phyloP scores from a whole-genome alignment of 2,888 invertebrate genomes.

The Eilema depressum region DNA sequence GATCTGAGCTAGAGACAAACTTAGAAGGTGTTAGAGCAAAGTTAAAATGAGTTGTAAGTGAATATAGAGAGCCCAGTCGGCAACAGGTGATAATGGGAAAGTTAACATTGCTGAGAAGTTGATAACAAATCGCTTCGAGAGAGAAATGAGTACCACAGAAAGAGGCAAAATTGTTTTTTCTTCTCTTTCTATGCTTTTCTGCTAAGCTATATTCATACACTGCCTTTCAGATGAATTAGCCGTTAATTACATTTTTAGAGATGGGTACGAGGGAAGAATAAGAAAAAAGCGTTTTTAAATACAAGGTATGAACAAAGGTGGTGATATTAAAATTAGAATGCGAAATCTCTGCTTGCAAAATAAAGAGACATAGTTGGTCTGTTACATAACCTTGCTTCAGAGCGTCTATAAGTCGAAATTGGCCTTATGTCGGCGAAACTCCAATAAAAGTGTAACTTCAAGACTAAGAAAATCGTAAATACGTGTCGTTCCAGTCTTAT shows the following conservation, averaged over 20 bases:
- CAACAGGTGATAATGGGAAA: constrained; percentile 54
- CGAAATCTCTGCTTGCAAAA: neutral
- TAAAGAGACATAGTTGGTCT: neutral
- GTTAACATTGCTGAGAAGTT: constrained; percentile 34
- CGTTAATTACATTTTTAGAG: neutral
- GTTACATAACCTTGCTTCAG: neutral
- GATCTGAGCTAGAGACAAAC: neutral
- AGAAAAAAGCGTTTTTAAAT: neutral
- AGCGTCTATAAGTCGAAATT: neutral
- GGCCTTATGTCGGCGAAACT: neutral
- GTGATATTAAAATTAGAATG: neutral
- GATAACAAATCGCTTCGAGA: constrained; percentile 38
- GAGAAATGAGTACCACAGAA: neutral
- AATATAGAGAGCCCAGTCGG: constrained; percentile 39
- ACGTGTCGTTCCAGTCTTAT: neutral
- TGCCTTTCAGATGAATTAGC: neutral
- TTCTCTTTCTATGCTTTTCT: no score
- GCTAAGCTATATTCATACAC: no score
- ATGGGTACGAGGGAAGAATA: neutral
- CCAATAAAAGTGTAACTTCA: neutral
- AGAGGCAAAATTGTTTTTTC: no score
- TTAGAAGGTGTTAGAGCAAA: constrained; percentile 30
- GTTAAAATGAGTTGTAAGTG: constrained; percentile 51
- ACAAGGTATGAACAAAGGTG: neutral
- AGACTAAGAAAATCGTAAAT: neutral